Base-by-base conservation (phyloP, 1,140 invertebrate genomes). In the Trichonephila clavipes region DNA sequence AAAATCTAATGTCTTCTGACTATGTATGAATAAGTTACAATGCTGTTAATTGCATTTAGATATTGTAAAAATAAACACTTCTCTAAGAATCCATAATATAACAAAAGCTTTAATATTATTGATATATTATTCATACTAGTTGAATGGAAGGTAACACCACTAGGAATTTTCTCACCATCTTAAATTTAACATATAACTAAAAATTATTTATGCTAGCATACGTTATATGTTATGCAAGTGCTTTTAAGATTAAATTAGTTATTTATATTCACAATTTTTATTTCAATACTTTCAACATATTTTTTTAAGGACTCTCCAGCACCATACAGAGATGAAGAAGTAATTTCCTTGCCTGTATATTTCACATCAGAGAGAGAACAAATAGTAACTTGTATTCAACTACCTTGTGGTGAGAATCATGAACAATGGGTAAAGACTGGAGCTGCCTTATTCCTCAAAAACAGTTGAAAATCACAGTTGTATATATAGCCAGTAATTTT, bases 321-420 rank as follows among this genome's bases (percentile, higher is more conserved):
- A 88, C 95, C 95, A 5, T 96, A 96, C 90, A 94, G 94, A 69
- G 61, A 94, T 10, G 95, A 95, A 85, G 95, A 96, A 81, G 95
- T 95, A n/a, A 96, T 96, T 19, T 96, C 96, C 14, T 92, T 97
- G 61, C 97, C 97, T 19, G 95, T 97, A 34, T 97, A 97, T 95
- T 96, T 96, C 89, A 96, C 96, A 86, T 96, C 95, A 72, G 95
- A 96, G 24, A 94, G 97, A 82, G 96, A 97, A 59, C 95, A 96
- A 92, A 95, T 97, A n/a, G 96, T 97, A 3, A 96, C 96, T 2
- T 95, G 95, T 77, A 95, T 97, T 72, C 95, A 96, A 85, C 94
- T 97, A n/a, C 96, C 97, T 0, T 96, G 96, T 95, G 96, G 95
- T 61, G 95, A 95, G 19, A 96, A 96, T 88, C 95, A 96, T 34